phyloP scores from a whole-genome alignment of 2,113 vertebrate species.

The Daphoenositta chrysoptera region DNA sequence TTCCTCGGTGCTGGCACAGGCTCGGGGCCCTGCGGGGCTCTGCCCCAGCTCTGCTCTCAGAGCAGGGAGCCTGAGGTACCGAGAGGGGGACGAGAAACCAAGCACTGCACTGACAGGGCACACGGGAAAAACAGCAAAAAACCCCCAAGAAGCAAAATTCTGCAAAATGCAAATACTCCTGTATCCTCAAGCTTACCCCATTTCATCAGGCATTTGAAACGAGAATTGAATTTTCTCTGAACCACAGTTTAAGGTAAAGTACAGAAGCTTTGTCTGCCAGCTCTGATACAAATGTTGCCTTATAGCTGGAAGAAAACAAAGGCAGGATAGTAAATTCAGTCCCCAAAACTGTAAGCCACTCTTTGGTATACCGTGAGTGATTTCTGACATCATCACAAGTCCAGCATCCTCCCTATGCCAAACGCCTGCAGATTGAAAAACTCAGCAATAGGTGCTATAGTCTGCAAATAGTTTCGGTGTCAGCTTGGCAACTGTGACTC shows the following conservation, averaged over 20 bases:
- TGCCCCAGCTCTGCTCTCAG: not conserved
- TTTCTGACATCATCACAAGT: not conserved
- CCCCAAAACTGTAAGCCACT: not conserved
- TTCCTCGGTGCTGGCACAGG: slow-evolving; percentile 61
- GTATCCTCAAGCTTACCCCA: not conserved
- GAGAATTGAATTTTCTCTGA: not conserved
- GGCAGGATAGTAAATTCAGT: not conserved
- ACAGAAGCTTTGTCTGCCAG: not conserved
- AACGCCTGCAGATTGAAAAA: slow-evolving; percentile 72
- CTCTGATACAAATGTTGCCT: not conserved
- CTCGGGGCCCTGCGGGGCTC: not conserved
- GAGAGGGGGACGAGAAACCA: not conserved
- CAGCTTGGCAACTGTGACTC: slow-evolving; percentile 83
- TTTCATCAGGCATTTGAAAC: not conserved
- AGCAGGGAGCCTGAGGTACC: slow-evolving; percentile 1
- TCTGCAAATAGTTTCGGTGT: slow-evolving; percentile 83
- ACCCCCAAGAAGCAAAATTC: not conserved
- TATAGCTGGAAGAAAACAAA: not conserved
- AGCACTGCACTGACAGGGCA: not conserved
- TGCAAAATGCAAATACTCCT: not conserved
- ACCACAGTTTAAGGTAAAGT: not conserved
- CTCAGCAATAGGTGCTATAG: slow-evolving; percentile 81
- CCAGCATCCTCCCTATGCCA: slow-evolving; percentile 68
- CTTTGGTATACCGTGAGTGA: not conserved
- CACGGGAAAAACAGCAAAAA: not conserved